Evolutionary conservation across 2,113 vertebrate genomes (phyloP).

Genomic region (Chroicocephalus ridibundus): DNA sequence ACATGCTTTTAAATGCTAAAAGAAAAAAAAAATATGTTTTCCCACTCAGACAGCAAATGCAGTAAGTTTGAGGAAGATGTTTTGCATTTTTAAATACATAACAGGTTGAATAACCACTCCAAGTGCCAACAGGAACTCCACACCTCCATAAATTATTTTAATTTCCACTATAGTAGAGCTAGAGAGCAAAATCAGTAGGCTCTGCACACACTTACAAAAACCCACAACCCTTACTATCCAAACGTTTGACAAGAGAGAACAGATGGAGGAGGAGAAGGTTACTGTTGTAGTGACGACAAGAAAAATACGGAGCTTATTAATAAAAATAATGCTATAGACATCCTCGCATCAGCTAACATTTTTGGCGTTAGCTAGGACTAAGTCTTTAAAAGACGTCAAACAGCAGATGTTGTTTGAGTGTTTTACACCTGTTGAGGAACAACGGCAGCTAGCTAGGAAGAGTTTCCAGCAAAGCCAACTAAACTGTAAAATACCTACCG

Average conservation of each 20-base stretch:
- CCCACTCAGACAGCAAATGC: not conserved
- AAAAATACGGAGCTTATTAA: not conserved
- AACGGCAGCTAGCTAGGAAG: not conserved
- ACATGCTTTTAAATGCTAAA: not conserved
- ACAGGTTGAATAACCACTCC: not conserved
- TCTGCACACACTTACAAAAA: not conserved
- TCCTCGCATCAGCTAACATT: not conserved
- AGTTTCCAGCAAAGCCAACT: not conserved
- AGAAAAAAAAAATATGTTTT: not conserved
- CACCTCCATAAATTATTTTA: not conserved
- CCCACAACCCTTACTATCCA: not conserved
- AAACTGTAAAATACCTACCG: fast-evolving
- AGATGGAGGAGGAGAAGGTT: not conserved
- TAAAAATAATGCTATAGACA: not conserved
- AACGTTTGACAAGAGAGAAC: not conserved
- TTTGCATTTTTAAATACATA: not conserved
- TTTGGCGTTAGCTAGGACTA: not conserved
- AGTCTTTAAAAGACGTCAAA: not conserved
- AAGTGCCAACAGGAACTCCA: not conserved
- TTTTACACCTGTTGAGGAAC: not conserved
- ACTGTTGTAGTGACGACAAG: not conserved
- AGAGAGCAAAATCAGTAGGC: not conserved
- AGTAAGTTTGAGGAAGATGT: not conserved
- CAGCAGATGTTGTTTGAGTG: not conserved
- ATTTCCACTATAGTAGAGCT: not conserved